Base-by-base conservation (phyloP, 2,797 vertebrate genomes). In the Trachurus trachurus region DNA sequence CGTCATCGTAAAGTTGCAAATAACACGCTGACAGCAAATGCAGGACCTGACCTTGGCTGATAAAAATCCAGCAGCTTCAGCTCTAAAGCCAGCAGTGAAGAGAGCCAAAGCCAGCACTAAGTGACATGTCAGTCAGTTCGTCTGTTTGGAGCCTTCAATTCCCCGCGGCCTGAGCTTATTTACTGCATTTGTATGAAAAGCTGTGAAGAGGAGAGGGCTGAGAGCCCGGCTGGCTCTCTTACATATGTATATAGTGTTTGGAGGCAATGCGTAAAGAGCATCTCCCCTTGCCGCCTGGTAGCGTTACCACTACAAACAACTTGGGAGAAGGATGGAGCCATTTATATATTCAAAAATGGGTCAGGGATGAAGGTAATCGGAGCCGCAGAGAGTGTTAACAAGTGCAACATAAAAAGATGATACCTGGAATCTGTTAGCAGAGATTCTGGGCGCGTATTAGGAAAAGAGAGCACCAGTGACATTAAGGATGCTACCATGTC, bases 181-280 rank as follows among this genome's bases (percentile, higher is more conserved):
- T 95, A 95, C 93, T 78, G 81, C 90, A 89, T 94, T 94, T 94
- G 93, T 92, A 94, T 92, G 90, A 94, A 94, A 95, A 93, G 91
- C 92, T 84, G 91, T 16, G 84, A 88, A 83, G 87, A 93, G 91
- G 74, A 79, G 81, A 89, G 69, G 87, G 84, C 84, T 89, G 86
- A 92, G 87, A 92, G 89, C 88, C 78, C 5, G 71, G 61, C 83
- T 78, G 76, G 77, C 86, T 90, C 92, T 93, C 87, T 91, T 95
- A 93, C 92, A 94, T 95, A 94, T 94, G 94, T 92, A 95, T 94
- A 93, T 83, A 64, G 83, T 83, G 92, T 93, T 90, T 89, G 85
- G 82, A 89, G 83, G 85, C 76, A 72, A 82, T 78, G 83, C 72
- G 56, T 68, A 86, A 86, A 86, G 77, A 90, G 88, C 79, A 80